A percentile compares a stretch with the other conserved stretches of the same genome.
These are phyloP conservation scores for Sporophila hypoxantha DNA, from an alignment of 2,113 vertebrate genomes.

Conservation along the genomic window DNA sequence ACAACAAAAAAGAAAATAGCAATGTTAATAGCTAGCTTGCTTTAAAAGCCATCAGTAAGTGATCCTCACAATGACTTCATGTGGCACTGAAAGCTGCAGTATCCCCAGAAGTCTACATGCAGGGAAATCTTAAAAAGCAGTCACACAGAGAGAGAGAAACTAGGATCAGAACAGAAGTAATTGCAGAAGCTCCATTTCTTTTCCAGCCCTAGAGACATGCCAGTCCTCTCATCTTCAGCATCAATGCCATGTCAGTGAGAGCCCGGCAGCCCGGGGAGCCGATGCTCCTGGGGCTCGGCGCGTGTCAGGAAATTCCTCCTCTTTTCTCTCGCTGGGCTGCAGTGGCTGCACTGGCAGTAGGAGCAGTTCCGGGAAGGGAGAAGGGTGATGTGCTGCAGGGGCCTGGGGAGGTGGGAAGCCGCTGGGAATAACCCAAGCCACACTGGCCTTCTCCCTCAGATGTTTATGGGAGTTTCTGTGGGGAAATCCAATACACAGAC, in stretches of 20 bases:
- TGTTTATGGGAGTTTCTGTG: neutral
- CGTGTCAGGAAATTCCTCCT: neutral
- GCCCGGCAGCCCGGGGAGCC: rapidly evolving
- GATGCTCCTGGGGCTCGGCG: rapidly evolving
- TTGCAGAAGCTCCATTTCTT: neutral
- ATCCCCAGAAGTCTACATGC: neutral
- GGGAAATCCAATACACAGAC: neutral
- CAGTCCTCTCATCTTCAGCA: neutral
- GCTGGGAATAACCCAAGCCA: neutral
- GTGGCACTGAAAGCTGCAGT: neutral
- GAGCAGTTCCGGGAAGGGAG: neutral
- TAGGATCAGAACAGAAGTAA: neutral
- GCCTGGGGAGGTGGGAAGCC: neutral
- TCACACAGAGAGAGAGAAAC: neutral
- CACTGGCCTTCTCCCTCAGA: neutral
- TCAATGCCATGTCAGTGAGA: neutral
- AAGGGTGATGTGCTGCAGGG: neutral
- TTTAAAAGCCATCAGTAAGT: neutral
- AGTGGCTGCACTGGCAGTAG: rapidly evolving
- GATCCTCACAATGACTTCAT: neutral
- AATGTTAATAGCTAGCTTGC: neutral
- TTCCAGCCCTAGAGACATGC: neutral
- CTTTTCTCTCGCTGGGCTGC: neutral
- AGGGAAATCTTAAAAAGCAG: neutral
- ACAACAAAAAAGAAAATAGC: neutral